Evolutionary conservation across 1,140 invertebrate species (phyloP), one percentile per base, ranked within the genome.

Genomic region (Pseudobourletiella spinata): DNA sequence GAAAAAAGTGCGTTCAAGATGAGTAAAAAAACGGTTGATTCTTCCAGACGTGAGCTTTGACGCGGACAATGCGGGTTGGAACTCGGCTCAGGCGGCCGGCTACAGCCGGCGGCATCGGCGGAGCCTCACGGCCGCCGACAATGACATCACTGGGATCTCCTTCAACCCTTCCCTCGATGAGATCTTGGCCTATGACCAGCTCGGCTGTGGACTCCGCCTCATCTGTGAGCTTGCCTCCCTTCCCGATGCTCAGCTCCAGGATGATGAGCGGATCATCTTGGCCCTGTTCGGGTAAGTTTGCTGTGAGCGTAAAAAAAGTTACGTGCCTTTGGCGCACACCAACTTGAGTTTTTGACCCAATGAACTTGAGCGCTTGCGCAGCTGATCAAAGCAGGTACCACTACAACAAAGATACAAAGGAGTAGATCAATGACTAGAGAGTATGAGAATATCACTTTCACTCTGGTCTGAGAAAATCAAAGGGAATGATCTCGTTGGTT

Each of bases 221-320:
- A 65, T 72, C 32, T 72, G 71, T 55, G 71, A 72, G 46, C 61
- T 72, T 52, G 61, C 71, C 51, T 64, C 69, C 59, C 55, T 56
- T 6, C 57, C 66, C 20, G 44, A 59, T 26, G 35, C 57, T 24
- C 50, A 63, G 22, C 69, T 72, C 32, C 46, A 51, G 15, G 60
- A 62, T 20, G 66, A 70, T 50, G 71, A 72, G 64, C 57, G 20
- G 35, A 67, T 71, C 58, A 71, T 72, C 24, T 57, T 71, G 26
- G 48, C 46, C 1, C 54, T 72, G n/a, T 72, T 72, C 66, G 68
- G 69, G n/a, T n/a, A n/a, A n/a, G n/a, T n/a, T n/a, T n/a, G n/a
- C n/a, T n/a, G 61, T 68, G 54, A 61, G 58, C 28, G 11, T 48
- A 11, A 11, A 22, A 48, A 48, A 22, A 14, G 8, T 15, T 48